phyloP scores from a whole-genome alignment of 2,113 vertebrate genomes.

The Tragelaphus buxtoni region DNA sequence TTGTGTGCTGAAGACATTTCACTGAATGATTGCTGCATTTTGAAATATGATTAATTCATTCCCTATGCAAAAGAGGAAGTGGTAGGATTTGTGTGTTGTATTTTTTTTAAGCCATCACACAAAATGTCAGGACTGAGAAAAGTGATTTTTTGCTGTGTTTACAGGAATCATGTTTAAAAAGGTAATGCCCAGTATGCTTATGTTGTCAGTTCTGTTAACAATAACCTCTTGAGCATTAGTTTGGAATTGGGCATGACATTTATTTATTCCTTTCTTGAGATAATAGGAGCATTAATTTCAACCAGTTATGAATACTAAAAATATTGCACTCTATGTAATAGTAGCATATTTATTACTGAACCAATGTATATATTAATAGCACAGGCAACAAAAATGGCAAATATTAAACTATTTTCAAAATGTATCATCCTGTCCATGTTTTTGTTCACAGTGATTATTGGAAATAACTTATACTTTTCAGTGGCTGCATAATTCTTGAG shows the following conservation, averaged over 20 bases:
- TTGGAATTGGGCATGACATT: constrained; percentile 77
- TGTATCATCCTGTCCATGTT: constrained; percentile 75
- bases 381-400: constrained; percentile 73
- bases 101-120: constrained; percentile 77
- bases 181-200: constrained; percentile 63
- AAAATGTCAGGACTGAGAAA: constrained; percentile 75
- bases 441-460: constrained; percentile 74
- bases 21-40: constrained; percentile 70
- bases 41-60: constrained; percentile 62
- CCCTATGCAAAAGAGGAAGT: constrained; percentile 80
- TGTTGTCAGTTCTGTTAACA: constrained; percentile 73
- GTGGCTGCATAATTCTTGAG: background rate
- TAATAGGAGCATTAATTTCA: constrained; percentile 82
- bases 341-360: constrained; percentile 81
- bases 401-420: constrained; percentile 80
- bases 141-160: constrained; percentile 75
- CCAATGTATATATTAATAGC: constrained; percentile 79
- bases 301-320: constrained; percentile 79
- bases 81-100: constrained; percentile 67
- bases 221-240: constrained; percentile 72
- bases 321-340: constrained; percentile 79
- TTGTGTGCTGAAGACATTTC: constrained; percentile 65
- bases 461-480: constrained; percentile 54
- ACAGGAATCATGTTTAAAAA: constrained; percentile 74
- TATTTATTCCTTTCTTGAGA: constrained; percentile 78